Base-by-base conservation (phyloP, 2,888 invertebrate species). In the Minunthozetes semirufus region DNA sequence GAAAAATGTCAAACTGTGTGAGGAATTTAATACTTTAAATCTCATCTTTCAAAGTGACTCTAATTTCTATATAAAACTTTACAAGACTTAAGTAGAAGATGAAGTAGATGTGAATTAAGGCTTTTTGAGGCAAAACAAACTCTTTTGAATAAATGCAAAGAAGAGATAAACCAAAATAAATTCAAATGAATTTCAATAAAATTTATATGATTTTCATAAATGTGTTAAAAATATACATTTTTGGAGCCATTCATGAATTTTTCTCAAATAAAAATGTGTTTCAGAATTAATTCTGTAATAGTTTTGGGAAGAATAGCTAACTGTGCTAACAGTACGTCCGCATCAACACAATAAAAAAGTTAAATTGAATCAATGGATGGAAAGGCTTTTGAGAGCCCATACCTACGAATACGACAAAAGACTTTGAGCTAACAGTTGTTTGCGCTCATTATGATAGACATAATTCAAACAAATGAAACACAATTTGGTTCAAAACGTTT, bases 401-500 rank as follows among this genome's bases (percentile, higher is more conserved):
- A 27, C 27, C 42, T 13, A 11, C 9, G 11, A 59, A 27, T 13
- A 59, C 25, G 27, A 15, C 25, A 25, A 25, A n/a, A 59, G 5
- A 59, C 19, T 59, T 25, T 22, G 22, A 13, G 25, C 22, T 3
- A 61, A 22, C 33, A 29, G 61, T 61, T 61, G 29, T 59, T 59
- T 59, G 61, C 27, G 33, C 33, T 61, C 61, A 61, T 61, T 61
- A 61, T 33, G 61, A n/a, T 9, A 61, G 61, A 61, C 61, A 61
- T 61, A 29, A 68, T 46, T 68, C n/a, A 68, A 42, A 38, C n/a
- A 68, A 42, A 38, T 68, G n/a, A 19, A 68, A 46, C 13, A 38
- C 19, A 15, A 68, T 68, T 68, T 68, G 8, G 38, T 17, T 33
- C 3, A 61, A 61, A 33, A 61, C 2, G 9, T 1, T 59, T 59